These are phyloP conservation scores for Cephus pygmeus DNA, from an alignment of 2,888 invertebrate genomes.

Conservation along the genomic window DNA sequence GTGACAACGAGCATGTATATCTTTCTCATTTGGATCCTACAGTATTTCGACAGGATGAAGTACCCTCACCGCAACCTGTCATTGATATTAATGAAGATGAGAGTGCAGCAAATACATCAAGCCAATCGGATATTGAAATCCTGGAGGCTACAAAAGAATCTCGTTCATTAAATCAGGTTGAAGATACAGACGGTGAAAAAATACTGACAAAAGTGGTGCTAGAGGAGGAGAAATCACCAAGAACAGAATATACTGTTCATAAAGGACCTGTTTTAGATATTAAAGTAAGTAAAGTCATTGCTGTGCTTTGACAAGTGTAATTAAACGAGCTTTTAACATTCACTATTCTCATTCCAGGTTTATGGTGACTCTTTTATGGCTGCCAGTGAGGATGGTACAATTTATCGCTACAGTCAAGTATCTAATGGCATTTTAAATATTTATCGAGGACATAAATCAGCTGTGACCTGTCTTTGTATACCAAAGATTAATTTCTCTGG, in stretches of 20 bases:
- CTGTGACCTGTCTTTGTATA: constrained; percentile 73
- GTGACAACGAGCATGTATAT: not conserved
- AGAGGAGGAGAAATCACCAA: constrained; percentile 34
- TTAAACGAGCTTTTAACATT: not conserved
- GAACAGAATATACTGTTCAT: constrained; percentile 54
- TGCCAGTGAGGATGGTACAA: constrained; percentile 74
- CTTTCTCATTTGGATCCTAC: not conserved
- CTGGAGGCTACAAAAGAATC: constrained; percentile 6
- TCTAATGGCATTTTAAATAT: constrained; percentile 70
- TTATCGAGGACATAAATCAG: constrained; percentile 71
- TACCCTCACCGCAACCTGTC: not conserved
- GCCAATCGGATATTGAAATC: constrained; percentile 7
- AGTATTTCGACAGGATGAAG: not conserved
- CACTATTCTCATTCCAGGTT: constrained; percentile 66
- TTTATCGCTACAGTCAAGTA: constrained; percentile 71
- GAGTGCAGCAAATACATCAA: not conserved
- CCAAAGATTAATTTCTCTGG: constrained; percentile 54
- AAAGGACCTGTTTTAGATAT: constrained; percentile 63
- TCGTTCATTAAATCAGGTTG: not conserved
- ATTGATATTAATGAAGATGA: constrained; percentile 10
- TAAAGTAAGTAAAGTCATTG: constrained; percentile 51
- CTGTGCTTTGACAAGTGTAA: not conserved
- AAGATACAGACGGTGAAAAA: not conserved
- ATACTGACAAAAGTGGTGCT: not conserved
- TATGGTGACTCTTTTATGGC: constrained; percentile 72